A percentile compares a stretch with the other conserved stretches of the same genome.
Evolutionary conservation across 2,888 invertebrate genomes (phyloP).

Genomic region (Erpobdella octoculata): DNA sequence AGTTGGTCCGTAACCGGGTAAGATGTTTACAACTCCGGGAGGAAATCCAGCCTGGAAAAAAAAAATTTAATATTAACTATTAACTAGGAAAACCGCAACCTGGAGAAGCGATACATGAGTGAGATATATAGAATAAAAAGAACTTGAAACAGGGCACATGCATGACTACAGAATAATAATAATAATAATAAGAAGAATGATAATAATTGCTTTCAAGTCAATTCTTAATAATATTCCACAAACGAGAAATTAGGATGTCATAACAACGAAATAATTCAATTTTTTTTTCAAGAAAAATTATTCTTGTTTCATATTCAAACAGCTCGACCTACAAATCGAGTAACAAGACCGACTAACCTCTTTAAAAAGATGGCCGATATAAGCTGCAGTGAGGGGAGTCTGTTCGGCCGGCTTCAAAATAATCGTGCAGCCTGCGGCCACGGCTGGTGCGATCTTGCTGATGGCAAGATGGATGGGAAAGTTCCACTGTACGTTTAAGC

Average conservation of each 20-base stretch:
- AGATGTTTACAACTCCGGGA: slow-evolving; percentile 78
- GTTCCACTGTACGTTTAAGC: slow-evolving; percentile 47
- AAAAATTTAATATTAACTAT: background rate
- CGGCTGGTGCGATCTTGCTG: slow-evolving; percentile 49
- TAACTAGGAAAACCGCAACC: too few species aligned
- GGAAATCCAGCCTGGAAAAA: slow-evolving; percentile 75
- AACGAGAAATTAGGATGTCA: background rate
- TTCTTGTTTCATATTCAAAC: too few species aligned
- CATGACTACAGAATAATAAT: too few species aligned
- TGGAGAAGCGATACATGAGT: background rate
- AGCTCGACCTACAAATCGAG: too few species aligned
- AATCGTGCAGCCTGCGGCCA: slow-evolving; percentile 51
- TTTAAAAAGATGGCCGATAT: slow-evolving; percentile 46
- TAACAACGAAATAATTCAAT: background rate
- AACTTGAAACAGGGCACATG: too few species aligned
- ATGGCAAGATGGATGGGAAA: slow-evolving; percentile 47
- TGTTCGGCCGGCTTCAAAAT: slow-evolving; percentile 53
- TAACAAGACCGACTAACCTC: too few species aligned
- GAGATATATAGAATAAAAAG: background rate
- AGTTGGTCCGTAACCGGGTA: slow-evolving; percentile 69
- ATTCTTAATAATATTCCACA: background rate
- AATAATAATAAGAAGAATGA: too few species aligned
- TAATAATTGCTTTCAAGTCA: background rate
- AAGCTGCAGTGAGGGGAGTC: slow-evolving; percentile 52
- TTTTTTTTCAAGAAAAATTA: too few species aligned